phyloP scores from a whole-genome alignment of 2,113 vertebrate genomes.

The Cacatua alba region DNA sequence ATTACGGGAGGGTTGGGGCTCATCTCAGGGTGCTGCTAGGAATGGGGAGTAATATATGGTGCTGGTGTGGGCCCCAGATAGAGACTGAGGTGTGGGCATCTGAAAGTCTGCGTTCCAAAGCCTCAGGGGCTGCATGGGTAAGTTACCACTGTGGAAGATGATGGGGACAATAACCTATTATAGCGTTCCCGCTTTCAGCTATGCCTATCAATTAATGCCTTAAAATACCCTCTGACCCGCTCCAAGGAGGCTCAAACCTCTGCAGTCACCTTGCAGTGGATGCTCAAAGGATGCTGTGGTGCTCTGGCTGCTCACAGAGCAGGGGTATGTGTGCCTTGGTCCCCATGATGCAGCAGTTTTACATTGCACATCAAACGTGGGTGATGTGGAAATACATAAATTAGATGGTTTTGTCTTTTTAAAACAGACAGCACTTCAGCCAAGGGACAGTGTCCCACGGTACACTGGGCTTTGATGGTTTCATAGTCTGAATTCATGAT shows the following conservation, averaged over 20 bases:
- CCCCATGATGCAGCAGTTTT: not conserved
- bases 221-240: not conserved
- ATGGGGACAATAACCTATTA: not conserved
- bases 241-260: not conserved
- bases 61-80: not conserved
- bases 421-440: not conserved
- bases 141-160: not conserved
- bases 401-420: not conserved
- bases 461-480: not conserved
- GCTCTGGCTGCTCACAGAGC: not conserved
- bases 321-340: not conserved
- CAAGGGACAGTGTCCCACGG: not conserved
- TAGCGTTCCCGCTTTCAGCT: not conserved
- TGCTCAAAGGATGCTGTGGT: not conserved
- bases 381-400: not conserved
- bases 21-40: not conserved
- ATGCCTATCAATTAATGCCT: not conserved
- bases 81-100: not conserved
- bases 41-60: not conserved
- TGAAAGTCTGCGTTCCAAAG: not conserved
- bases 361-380: not conserved
- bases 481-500: not conserved
- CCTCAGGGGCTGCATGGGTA: accelerated
- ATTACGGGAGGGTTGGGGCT: not conserved
- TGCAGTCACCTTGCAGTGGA: not conserved